Base-by-base conservation (phyloP, 2,888 invertebrate genomes). In the Aphodius sticticus region DNA sequence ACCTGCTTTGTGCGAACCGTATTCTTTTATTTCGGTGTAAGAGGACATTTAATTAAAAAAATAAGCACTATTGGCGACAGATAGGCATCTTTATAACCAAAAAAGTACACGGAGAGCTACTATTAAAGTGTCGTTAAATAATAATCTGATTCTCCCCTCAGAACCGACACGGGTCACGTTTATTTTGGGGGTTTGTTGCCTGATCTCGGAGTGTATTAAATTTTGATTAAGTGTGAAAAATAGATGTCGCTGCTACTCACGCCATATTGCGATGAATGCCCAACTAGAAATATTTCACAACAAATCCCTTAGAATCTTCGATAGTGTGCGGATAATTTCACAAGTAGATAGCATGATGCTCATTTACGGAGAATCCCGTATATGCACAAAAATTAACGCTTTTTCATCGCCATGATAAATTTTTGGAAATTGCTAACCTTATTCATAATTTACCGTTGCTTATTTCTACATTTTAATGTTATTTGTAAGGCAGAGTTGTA, bases 41-140 rank as follows among this genome's bases (percentile, higher is more conserved):
- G 37, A 74, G 74, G 14, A 74, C 74, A 74, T 74, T 74, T 74
- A 35, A 74, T 74, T 74, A 74, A 74, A 74, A 74, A 74, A 74
- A 74, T 74, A 74, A 74, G 36, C 37, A 74, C 74, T 37, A 35
- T 74, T 35, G 36, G 74, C 12, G 7, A 9, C 74, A 74, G 74
- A 74, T 74, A 35, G 12, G n/a, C 37, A 74, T 74, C 74, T 74
- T 74, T 74, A 74, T 74, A 74, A 74, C 36, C 36, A 74, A 35
- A 37, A 35, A 74, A 12, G 36, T 74, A 74, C 37, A 74, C 74
- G 7, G 53, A 53, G 53, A 12, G 53, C 35, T 74, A 36, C 74
- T 37, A 74, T 74, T 74, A 74, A 74, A 74, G 35, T 37, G 74
- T 74, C 74, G 74, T 74, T 37, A 74, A 26, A 37, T 74, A 74